Evolutionary conservation across 2,888 invertebrate genomes (phyloP), one percentile per base, ranked within the genome.

Genomic region (Tigriopus californicus): DNA sequence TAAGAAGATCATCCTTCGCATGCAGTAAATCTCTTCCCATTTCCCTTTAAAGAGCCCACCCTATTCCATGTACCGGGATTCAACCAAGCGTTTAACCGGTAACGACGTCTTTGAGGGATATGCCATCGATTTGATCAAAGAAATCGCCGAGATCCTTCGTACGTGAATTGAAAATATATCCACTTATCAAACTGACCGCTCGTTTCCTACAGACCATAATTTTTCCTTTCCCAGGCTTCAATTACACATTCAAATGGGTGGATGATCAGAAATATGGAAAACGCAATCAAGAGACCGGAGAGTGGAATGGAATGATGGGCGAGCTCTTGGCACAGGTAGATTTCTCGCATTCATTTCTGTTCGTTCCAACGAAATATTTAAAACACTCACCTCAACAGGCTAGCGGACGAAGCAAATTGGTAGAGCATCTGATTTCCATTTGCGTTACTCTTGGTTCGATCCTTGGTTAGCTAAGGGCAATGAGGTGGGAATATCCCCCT

Each of bases 31-130:
- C 15, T 15, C 10, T 10, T 24, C 15, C 10, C 33, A 5, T 25
- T 22, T 8, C 15, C 61, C 59, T 61, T 65, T 68, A 11, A 71
- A 95, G 89, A 86, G 83, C 68, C 78, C 80, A 47, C 94, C 94
- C 0, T 94, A 92, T 66, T 84, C 86, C 12, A 87, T 90, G 85
- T 69, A 82, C n/a, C 88, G 82, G 68, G 79, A 83, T 66, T 81
- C 82, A 0, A 69, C 80, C 18, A 72, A 83, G 66, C 82, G 83
- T 63, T 73, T 85, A 59, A 76, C 76, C 54, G 89, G 88, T 1
- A 90, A 90, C 67, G 85, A 84, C 63, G 79, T 82, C 18, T 90
- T 79, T 67, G 88, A 89, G 72, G 89, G 89, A 24, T 49, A 59
- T 24, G 58, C 58, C n/a, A 58, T 58, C 41, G 58, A 58, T 49